Conservation (phyloP, 2,113 vertebrate genomes). For the Microcebus jonahi region DNA sequence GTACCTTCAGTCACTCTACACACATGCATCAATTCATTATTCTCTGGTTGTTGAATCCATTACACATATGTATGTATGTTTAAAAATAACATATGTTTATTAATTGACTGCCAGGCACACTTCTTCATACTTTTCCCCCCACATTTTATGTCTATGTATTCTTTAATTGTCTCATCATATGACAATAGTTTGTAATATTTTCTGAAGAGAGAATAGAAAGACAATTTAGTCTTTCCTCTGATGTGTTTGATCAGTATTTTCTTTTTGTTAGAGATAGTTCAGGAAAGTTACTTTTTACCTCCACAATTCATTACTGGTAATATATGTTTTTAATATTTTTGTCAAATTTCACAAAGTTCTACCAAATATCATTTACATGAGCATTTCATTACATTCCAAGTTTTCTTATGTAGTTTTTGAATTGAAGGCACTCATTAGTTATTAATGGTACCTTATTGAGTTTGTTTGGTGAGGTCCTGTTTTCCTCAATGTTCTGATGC, state of each 20-base stretch:
- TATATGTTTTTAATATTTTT: background rate
- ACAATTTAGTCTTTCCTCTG: background rate
- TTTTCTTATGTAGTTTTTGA: background rate
- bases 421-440: background rate
- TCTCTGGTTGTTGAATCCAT: background rate
- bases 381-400: background rate
- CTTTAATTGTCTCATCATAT: background rate
- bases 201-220: background rate
- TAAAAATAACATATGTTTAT: too few relatives aligned
- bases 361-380: background rate
- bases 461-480: too few relatives aligned
- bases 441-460: background rate
- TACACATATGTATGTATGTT: background rate
- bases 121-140: background rate
- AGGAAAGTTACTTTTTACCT: background rate
- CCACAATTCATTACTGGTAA: background rate
- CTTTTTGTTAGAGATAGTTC: background rate
- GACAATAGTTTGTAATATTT: background rate
- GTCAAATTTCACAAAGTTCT: background rate
- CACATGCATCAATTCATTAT: background rate
- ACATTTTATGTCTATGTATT: background rate
- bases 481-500: too few relatives aligned
- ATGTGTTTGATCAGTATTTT: background rate
- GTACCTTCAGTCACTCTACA: background rate
- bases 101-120: background rate